Conservation (phyloP, 2,113 vertebrate genomes). For the Nothoprocta perdicaria region DNA sequence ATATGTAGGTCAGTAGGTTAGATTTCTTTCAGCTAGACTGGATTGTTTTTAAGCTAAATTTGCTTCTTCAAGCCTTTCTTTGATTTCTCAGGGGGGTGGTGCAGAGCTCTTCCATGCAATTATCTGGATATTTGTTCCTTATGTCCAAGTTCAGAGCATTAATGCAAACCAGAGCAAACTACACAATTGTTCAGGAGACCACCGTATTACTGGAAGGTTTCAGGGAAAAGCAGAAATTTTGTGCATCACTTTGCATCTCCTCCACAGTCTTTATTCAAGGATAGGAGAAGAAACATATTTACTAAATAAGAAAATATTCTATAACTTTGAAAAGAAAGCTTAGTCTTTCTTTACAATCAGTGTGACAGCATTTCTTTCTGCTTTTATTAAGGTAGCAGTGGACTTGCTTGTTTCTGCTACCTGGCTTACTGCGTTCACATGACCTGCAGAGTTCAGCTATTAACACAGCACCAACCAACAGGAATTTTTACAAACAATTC, state of each 20-base stretch:
- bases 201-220: background rate
- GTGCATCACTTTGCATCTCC: background rate
- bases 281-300: background rate
- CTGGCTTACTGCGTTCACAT: background rate
- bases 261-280: background rate
- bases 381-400: background rate
- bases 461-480: background rate
- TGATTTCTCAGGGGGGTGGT: background rate
- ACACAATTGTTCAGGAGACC: background rate
- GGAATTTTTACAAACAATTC: background rate
- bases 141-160: background rate
- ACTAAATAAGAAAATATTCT: background rate
- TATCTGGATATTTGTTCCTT: background rate
- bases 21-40: background rate
- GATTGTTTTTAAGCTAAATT: background rate
- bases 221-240: background rate
- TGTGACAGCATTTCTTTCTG: background rate
- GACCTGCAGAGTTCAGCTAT: background rate
- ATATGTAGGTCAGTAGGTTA: background rate
- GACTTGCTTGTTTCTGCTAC: background rate
- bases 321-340: background rate
- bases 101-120: background rate
- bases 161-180: background rate
- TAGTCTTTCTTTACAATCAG: background rate
- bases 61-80: background rate